These are phyloP conservation scores for Villa cingulata DNA, from an alignment of 2,888 invertebrate genomes.

Conservation along the genomic window DNA sequence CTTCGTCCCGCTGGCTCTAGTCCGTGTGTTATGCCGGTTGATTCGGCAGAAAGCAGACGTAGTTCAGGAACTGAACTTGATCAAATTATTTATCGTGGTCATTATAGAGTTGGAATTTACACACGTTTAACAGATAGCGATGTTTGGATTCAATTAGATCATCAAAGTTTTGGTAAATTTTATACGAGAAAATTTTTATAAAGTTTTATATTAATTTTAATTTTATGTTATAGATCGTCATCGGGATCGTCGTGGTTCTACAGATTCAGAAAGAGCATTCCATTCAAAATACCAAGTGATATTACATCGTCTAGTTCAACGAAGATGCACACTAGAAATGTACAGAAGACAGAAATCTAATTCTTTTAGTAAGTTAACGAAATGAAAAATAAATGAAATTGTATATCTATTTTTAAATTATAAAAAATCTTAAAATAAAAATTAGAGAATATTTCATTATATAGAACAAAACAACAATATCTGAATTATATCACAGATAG, in stretches of 20 bases:
- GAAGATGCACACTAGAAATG: constrained; percentile 81
- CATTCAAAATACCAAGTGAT: constrained; percentile 73
- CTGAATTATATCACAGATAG: too few relatives aligned
- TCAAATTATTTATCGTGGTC: constrained; percentile 60
- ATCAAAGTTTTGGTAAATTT: constrained; percentile 28
- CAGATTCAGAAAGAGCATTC: constrained; percentile 77
- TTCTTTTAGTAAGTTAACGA: constrained; percentile 62
- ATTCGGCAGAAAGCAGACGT: constrained; percentile 4
- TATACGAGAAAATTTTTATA: not conserved
- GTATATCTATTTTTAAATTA: too few relatives aligned
- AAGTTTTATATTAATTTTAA: not conserved
- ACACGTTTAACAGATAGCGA: constrained; percentile 63
- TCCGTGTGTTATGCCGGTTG: constrained; percentile 46
- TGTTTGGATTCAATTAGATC: constrained; percentile 46
- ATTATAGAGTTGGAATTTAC: constrained; percentile 59
- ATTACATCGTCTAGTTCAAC: constrained; percentile 77
- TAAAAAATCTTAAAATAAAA: too few relatives aligned
- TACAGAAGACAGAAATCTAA: constrained; percentile 71
- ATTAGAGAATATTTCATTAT: too few relatives aligned
- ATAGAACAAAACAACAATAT: too few relatives aligned
- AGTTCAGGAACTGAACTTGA: constrained; percentile 18
- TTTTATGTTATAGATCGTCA: constrained; percentile 25
- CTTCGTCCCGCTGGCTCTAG: constrained; percentile 51
- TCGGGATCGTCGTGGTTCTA: constrained; percentile 43
- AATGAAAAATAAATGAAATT: not conserved